Evolutionary conservation across 2,113 vertebrate species (phyloP), one percentile per base, ranked within the genome.

Genomic region (Mohoua ochrocephala): DNA sequence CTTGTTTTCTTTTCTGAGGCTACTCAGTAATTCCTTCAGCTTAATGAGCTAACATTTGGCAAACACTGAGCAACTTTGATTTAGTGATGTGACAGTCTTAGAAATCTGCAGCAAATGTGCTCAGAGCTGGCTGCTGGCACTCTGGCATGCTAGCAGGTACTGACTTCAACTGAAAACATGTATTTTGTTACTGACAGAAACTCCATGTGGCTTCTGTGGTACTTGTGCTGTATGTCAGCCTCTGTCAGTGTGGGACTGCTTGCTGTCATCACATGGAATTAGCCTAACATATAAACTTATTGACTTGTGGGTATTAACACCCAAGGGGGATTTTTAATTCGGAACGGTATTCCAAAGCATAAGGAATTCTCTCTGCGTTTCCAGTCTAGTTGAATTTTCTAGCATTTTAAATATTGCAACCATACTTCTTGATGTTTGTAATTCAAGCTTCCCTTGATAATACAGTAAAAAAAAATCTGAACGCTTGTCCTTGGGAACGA

Each of bases 31-130:
- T 96, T 91, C 59, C 75, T 90, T 91, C 71, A 52, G 19, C 35
- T 83, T 94, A 90, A 95, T 59, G 50, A 96, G 84, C 61, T 73
- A 68, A 60, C 33, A 28, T 90, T 94, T 93, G 63, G 78, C 87
- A 90, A 44, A 23, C 54, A 37, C 42, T 10, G 65, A 80, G 54
- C 35, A 90, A 54, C 82, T 94, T 90, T 73, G 89, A 82, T 95
- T 89, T 83, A 77, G 27, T 61, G 81, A 89, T 77, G 45, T 67
- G 84, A 89, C 45, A 70, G 52, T 50, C 56, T 67, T 44, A 50
- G 84, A 84, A 71, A 70, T 50, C 37, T 83, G 50, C 41, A 30
- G 35, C 42, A 70, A 88, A 75, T 37, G 71, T 39, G 67, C 75
- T 94, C 50, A 50, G 91, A 91, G 41, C 44, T 74, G 54, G 53